A percentile compares a stretch with the other conserved stretches of the same genome.
phyloP scores from a whole-genome alignment of 2,888 invertebrate species.

The Pseudococcus longispinus region DNA sequence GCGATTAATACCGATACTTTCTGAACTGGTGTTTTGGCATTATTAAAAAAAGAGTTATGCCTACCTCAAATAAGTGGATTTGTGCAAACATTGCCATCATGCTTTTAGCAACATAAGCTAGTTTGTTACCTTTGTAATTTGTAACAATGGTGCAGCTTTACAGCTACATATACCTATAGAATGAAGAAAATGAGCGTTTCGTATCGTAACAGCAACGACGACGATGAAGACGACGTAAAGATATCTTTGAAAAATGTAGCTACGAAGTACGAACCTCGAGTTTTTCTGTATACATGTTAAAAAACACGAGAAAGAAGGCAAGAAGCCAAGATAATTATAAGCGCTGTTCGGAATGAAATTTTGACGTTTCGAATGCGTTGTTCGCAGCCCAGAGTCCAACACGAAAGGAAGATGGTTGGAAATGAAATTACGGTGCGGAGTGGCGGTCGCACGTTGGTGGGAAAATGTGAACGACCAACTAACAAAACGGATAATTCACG shows the following conservation, averaged over 20 bases:
- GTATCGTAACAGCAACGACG: neutral
- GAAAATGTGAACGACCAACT: neutral
- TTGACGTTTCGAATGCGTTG: neutral
- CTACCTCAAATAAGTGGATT: too few relatives aligned
- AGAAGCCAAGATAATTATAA: neutral
- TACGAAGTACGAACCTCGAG: neutral
- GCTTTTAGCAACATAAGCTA: too few relatives aligned
- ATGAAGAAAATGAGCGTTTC: neutral
- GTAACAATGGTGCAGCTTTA: too few relatives aligned
- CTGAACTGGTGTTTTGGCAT: too few relatives aligned
- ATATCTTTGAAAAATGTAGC: neutral
- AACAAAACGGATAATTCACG: constrained; percentile 12
- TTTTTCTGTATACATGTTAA: neutral
- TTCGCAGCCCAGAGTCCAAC: neutral
- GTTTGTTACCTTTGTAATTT: too few relatives aligned
- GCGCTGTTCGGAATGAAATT: constrained; percentile 10
- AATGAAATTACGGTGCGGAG: neutral
- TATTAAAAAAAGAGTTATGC: too few relatives aligned
- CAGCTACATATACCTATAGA: too few relatives aligned
- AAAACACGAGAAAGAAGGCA: neutral
- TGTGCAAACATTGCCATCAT: too few relatives aligned
- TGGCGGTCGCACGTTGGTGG: neutral
- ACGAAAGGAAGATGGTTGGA: constrained; percentile 10
- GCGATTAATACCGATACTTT: too few relatives aligned
- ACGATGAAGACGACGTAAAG: neutral